Percentiles rank a stretch among this genome's conserved stretches.
Conservation (phyloP, 1,140 invertebrate species). For the Drosophila dunni region DNA sequence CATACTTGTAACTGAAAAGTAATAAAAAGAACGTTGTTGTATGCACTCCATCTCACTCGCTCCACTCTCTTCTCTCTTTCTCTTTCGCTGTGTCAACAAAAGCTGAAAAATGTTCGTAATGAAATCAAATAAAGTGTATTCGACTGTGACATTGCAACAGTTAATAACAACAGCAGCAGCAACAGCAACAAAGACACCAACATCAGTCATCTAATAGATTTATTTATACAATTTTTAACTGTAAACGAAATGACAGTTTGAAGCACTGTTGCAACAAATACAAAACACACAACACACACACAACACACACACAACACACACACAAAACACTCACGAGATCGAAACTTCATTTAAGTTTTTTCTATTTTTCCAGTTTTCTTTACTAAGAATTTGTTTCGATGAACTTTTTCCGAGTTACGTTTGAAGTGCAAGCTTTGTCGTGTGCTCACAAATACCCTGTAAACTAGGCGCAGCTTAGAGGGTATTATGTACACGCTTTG, state of each 20-base stretch:
- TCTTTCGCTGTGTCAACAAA: conserved; percentile 47
- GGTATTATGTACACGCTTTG: not conserved
- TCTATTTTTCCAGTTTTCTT: conserved; percentile 31
- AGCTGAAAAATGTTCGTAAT: conserved; percentile 61
- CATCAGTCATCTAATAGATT: conserved; percentile 67
- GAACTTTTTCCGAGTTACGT: conserved; percentile 40
- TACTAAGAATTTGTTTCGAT: conserved; percentile 25
- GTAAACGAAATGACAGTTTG: conserved; percentile 47
- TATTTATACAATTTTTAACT: conserved; percentile 62
- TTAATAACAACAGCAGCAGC: conserved; percentile 18
- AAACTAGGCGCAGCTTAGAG: not conserved
- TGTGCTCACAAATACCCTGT: conserved; percentile 4
- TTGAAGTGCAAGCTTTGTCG: conserved; percentile 54
- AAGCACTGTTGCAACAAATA: conserved; percentile 19
- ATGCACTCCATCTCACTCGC: conserved; percentile 7
- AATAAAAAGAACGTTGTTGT: conserved; percentile 44
- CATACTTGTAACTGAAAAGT: conserved; percentile 35
- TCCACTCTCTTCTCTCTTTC: not conserved
- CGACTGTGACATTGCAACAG: conserved; percentile 52
- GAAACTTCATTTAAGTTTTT: conserved; percentile 72
- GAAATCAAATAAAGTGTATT: conserved; percentile 62
- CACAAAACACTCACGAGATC: conserved; percentile 46
- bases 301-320: no score
- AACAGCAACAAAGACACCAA: conserved; percentile 2
- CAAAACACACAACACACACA: no score